Evolutionary conservation across 2,888 invertebrate genomes (phyloP).

Genomic region (Imbricaverruca yamaguchii): DNA sequence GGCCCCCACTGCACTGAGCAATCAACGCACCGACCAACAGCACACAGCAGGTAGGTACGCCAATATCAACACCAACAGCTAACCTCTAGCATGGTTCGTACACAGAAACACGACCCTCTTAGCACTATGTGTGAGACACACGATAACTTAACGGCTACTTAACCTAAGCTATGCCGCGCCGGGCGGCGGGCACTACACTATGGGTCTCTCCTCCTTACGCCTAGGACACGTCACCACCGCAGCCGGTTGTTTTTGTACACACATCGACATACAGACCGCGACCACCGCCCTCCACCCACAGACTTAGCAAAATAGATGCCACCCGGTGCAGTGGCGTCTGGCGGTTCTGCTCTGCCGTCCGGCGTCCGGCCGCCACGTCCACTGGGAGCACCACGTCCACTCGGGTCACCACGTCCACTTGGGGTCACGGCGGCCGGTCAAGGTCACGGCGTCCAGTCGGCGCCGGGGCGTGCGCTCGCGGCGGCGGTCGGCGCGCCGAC

Average conservation of each 20-base stretch:
- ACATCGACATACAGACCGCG: conserved; percentile 12
- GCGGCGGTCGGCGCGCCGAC: neutral
- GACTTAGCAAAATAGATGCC: conserved; percentile 19
- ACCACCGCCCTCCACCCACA: neutral
- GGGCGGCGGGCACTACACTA: conserved; percentile 12
- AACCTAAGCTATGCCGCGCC: conserved; percentile 12
- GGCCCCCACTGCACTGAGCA: neutral
- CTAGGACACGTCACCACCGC: neutral
- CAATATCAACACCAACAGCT: conserved; percentile 16
- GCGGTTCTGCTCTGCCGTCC: neutral
- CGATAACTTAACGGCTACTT: conserved; percentile 20
- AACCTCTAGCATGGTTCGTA: conserved; percentile 4
- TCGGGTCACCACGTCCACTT: no score
- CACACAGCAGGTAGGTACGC: neutral
- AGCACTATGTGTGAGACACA: conserved; percentile 16
- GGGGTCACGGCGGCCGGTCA: no score
- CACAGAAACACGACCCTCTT: conserved; percentile 17
- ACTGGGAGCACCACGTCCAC: no score
- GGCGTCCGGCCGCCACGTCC: neutral
- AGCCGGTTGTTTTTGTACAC: conserved; percentile 2
- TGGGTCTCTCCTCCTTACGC: neutral
- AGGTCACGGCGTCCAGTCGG: no score
- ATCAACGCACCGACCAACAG: neutral
- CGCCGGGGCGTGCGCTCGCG: neutral
- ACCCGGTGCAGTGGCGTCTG: neutral